Evolutionary conservation across 37 sponge, comb jelly and placozoan genomes (phyloP), one percentile per base, ranked within the genome.

Genomic region (Halisarca cf. caerulea): DNA sequence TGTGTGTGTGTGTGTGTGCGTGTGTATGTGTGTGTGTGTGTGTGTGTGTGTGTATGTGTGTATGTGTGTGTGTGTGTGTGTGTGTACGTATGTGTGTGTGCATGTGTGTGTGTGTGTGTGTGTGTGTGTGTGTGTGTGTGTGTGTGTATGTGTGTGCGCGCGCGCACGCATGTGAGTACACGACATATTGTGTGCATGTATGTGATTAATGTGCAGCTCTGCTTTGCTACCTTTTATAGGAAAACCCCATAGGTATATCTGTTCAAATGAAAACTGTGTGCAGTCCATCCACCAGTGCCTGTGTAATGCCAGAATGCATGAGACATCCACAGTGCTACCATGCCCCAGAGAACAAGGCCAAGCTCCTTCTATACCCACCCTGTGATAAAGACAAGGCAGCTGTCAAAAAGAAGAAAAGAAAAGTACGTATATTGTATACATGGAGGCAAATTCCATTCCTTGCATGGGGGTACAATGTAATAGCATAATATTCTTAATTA

Each of bases 1-100:
- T 62, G 64, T 62, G 64, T 62, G 25, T 62, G 64, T 62, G 64
- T 62, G 64, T 62, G 64, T 62, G 64, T 62, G 64, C 15, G 64
- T 62, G 64, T 62, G 30, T 23, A 23, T 62, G 25, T 62, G 64
- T 62, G 64, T 23, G 64, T 62, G 64, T 62, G 64, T 23, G 64
- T 62, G 64, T 62, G 64, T 62, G 64, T 27, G 64, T 62, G 64
- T 62, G 64, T 23, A 23, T 62, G 64, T 23, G 30, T 62, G 64
- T 62, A 23, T 47, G 51, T 47, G 51, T 47, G 51, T 47, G 51
- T 47, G n/a, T n/a, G n/a, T 47, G 51, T 47, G 51, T 47, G 51
- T 47, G 51, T 47, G 51, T n/a, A n/a, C n/a, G n/a, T n/a, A n/a
- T n/a, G 51, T 47, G 51, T 47, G 6, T 6, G 6, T 6, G 51